Evolutionary conservation across 2,113 vertebrate species (phyloP), one percentile per base, ranked within the genome.

Genomic region (Lepus europaeus): DNA sequence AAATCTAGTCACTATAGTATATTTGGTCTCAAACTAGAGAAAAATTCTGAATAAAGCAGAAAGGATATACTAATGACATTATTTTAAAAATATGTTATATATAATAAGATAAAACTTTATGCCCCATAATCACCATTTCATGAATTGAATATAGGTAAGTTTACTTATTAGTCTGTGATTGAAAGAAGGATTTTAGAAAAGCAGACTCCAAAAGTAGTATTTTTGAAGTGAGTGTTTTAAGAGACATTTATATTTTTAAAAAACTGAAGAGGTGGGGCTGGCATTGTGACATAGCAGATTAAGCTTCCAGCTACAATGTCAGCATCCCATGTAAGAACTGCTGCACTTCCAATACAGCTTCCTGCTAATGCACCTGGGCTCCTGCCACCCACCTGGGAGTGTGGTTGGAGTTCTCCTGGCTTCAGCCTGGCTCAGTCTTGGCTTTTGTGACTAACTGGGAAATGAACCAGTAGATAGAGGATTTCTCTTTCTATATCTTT

Each of bases 11-110:
- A 79, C 27, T 88, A 31, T 39, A 61, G 76, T 23, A 9, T 4
- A 90, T 74, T 92, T 70, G 20, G 29, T 69, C 25, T 93, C 68
- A 84, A 70, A 68, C 5, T 94, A 80, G 31, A 59, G 84, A 87
- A 51, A 78, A 64, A 77, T 69, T 80, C 2, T 56, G 27, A 89
- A 61, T 83, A 63, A 45, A 92, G 4, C 7, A 27, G 31, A 63
- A 82, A 19, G 68, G 1, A 33, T 27, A 33, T 74, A 69, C 13
- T 74, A 80, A 56, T 73, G 49, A n/a, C 5, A 74, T 27, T 33
- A 82, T 80, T 70, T 74, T 25, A 0, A 78, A 79, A 83, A 70
- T 19, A 20, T 31, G 70, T 33, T 9, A 29, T 89, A 2, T 61
- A n/a, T 91, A 6, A 39, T 70, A 39, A 61, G 59, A 72, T 14